Base-by-base conservation (phyloP, 2,113 vertebrate species). In the Tragulus kanchil region DNA sequence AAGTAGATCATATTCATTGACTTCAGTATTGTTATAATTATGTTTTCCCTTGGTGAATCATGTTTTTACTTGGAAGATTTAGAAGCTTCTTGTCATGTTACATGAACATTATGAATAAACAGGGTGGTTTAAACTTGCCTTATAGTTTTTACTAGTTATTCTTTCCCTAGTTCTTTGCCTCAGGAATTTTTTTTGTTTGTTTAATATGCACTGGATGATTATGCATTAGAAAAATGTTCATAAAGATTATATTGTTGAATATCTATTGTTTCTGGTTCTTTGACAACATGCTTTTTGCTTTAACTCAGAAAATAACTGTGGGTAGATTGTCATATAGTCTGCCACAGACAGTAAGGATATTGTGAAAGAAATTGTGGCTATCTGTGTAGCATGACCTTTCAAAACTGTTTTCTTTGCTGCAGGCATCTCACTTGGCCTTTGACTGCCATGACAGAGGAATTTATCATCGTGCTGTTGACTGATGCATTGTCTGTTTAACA, bases 251-350 rank as follows among this genome's bases (percentile, higher is more conserved):
- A 42, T 96, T 98, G 97, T 97, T 87, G 69, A 96, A 59, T 61
- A 58, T 90, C 83, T 87, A 14, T 84, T 89, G 93, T 97, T 98
- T 98, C 96, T 98, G 42, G 83, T 95, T 0, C 86, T 98, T 96
- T 84, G 86, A 89, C 97, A 97, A 61, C 0, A 92, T 11, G 91
- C 92, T 94, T 93, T 97, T 93, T 98, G 96, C 94, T 98, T 82
- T 98, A 98, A 96, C 90, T 95, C 95, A 97, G 97, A 98, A 97
- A 94, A 98, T 97, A 73, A 56, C 97, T 98, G 95, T 97, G 98
- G 91, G 97, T 83, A 97, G 96, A 98, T 98, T 98, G 93, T 95
- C 96, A 91, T 98, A 84, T 89, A 31, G 26, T 96, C 90, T 97
- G 45, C 88, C 82, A 58, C 71, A 94, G 82, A 98, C 98, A 98